phyloP scores from a whole-genome alignment of 2,888 invertebrate genomes.

The Oligia fasciuncula region DNA sequence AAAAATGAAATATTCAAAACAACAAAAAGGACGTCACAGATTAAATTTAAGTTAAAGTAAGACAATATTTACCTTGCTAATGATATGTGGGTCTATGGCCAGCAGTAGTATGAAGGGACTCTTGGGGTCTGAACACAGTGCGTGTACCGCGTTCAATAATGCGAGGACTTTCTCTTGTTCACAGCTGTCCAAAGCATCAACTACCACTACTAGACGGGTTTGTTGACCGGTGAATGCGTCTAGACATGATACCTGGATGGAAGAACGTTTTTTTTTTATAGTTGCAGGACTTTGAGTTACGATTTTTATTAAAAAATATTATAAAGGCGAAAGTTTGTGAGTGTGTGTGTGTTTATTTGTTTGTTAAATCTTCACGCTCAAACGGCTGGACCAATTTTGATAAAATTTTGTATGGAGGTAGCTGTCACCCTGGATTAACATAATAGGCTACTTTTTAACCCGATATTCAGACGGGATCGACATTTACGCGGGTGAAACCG shows the following conservation, averaged over 20 bases:
- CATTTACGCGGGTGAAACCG: too few species aligned
- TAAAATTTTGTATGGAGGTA: too few species aligned
- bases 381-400: too few species aligned
- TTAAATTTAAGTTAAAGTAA: background rate
- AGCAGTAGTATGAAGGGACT: conserved; percentile 98
- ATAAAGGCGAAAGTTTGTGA: too few species aligned
- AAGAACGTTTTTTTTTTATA: background rate
- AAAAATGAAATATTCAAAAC: conserved; percentile 16
- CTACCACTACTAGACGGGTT: conserved; percentile 97
- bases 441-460: too few species aligned
- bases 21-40: conserved; percentile 17
- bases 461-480: too few species aligned
- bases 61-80: conserved; percentile 94
- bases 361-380: too few species aligned
- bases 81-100: conserved; percentile 99
- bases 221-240: conserved; percentile 98
- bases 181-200: conserved; percentile 99
- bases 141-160: conserved; percentile 98
- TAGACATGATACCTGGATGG: conserved; percentile 94
- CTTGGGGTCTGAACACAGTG: conserved; percentile 97
- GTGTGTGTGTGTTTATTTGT: too few species aligned
- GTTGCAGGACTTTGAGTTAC: background rate
- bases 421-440: too few species aligned
- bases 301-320: background rate
- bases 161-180: conserved; percentile 98